Evolutionary conservation across 2,113 vertebrate genomes (phyloP), one percentile per base, ranked within the genome.

Genomic region (Aegithalos caudatus): DNA sequence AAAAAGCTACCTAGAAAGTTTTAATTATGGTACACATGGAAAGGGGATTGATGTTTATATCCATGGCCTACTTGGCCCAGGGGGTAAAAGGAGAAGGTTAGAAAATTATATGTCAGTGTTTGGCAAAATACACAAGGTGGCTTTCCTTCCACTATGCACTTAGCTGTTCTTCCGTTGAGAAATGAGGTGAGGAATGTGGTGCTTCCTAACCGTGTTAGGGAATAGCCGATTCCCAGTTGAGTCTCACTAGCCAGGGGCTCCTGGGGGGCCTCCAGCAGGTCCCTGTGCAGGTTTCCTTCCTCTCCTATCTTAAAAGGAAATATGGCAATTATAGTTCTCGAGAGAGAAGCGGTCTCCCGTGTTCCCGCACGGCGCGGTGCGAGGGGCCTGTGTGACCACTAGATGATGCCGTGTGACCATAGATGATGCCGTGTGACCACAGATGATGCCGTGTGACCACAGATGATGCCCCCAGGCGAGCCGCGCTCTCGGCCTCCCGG

Each of bases 381-480:
- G 35, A 70, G 47, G 37, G 72, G n/a, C 22, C 20, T 2, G 16
- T 31, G 21, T 58, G 90, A 31, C 95, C 96, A 54, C 62, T 37
- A 91, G 24, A 53, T n/a, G 28, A 21, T 50, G 35, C 56, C 16
- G 5, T 38, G 42, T 65, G 82, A 19, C 93, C 97, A 38, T 48
- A 91, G 24, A 54, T 42, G 29, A 21, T 50, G 35, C 57, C n/a
- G 16, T 31, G 21, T 58, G 90, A 31, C 95, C 96, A 54, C 62
- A n/a, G n/a, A n/a, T n/a, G n/a, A n/a, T n/a, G n/a, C n/a, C 16
- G 5, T 38, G 40, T 65, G 82, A 19, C 93, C 97, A 38, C 38
- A 92, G 96, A 89, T 91, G 95, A 37, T 83, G 94, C 78, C n/a
- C n/a, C n/a, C n/a, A 4, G 76, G 37, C 25, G 7, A 11, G 44